phyloP scores from a whole-genome alignment of 2,888 invertebrate species.

The Anagyrus pseudococci region DNA sequence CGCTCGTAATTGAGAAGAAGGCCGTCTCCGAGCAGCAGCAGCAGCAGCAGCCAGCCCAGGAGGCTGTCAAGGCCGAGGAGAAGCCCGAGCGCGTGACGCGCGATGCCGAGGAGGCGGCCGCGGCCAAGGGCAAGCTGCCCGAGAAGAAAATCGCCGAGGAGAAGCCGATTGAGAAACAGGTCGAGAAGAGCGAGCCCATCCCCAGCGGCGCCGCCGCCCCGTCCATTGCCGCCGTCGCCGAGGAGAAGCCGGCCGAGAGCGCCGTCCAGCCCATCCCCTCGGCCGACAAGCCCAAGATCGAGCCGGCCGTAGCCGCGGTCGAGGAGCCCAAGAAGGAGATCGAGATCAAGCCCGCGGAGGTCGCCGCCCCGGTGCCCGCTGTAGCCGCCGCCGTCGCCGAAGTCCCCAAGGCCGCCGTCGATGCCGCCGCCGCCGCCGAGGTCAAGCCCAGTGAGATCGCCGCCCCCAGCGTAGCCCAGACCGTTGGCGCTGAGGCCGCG shows the following conservation, averaged over 20 bases:
- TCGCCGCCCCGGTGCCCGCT: not conserved
- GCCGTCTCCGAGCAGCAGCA: conserved; percentile 39
- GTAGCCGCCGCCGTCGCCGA: conserved; percentile 5
- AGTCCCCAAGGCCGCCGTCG: not conserved
- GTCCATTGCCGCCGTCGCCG: conserved; percentile 17
- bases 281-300: not conserved
- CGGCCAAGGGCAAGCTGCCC: no score
- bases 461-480: not conserved
- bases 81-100: conserved; percentile 36
- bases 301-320: conserved; percentile 4
- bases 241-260: conserved; percentile 9
- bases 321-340: conserved; percentile 28
- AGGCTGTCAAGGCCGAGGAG: conserved; percentile 25
- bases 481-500: conserved; percentile 15
- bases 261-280: conserved; percentile 6
- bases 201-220: conserved; percentile 19
- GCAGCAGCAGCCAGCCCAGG: no score
- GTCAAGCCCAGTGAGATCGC: conserved; percentile 13
- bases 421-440: not conserved
- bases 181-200: conserved; percentile 16
- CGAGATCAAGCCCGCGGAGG: conserved; percentile 11
- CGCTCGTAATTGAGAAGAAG: conserved; percentile 36
- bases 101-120: conserved; percentile 29
- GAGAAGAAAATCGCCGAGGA: conserved; percentile 27
- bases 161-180: conserved; percentile 11